A percentile compares a stretch with the other conserved stretches of the same genome.
These are phyloP conservation scores for Calyptommatus sinebrachiatus DNA, from an alignment of 2,113 vertebrate species.

Conservation along the genomic window DNA sequence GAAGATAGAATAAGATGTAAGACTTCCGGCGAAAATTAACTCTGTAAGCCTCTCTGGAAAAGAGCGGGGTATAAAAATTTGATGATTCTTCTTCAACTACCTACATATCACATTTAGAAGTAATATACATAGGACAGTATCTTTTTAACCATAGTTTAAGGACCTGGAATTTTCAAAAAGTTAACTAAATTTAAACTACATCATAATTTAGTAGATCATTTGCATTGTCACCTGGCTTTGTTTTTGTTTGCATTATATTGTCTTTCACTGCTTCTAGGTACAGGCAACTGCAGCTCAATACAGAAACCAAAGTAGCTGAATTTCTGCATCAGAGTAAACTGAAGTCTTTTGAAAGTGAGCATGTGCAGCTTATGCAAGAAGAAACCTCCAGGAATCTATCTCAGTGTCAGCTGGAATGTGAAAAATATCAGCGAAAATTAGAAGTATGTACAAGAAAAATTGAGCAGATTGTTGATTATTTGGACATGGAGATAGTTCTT, in stretches of 20 bases:
- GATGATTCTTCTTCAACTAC: no score
- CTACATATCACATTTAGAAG: not conserved
- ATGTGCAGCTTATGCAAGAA: conserved; percentile 87
- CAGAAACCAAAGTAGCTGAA: conserved; percentile 86
- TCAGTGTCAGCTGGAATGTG: conserved; percentile 93
- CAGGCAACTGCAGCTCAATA: conserved; percentile 86
- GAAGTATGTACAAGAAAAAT: conserved; percentile 78
- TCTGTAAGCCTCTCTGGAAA: no score
- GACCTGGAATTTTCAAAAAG: not conserved
- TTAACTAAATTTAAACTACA: not conserved
- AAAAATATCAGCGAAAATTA: conserved; percentile 95
- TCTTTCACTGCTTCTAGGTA: conserved; percentile 70
- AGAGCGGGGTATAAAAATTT: no score
- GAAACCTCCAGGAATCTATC: conserved; percentile 88
- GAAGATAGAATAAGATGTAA: no score
- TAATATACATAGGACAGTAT: not conserved
- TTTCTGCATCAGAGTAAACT: conserved; percentile 90
- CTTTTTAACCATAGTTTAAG: not conserved
- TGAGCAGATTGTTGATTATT: fast-evolving
- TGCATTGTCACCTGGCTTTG: not conserved
- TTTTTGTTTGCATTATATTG: not conserved
- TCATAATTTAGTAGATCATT: not conserved
- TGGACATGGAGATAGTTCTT: not conserved
- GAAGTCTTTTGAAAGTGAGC: conserved; percentile 91
- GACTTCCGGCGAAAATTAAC: no score